phyloP scores from a whole-genome alignment of 2,797 vertebrate species.

The Spinus pinus region DNA sequence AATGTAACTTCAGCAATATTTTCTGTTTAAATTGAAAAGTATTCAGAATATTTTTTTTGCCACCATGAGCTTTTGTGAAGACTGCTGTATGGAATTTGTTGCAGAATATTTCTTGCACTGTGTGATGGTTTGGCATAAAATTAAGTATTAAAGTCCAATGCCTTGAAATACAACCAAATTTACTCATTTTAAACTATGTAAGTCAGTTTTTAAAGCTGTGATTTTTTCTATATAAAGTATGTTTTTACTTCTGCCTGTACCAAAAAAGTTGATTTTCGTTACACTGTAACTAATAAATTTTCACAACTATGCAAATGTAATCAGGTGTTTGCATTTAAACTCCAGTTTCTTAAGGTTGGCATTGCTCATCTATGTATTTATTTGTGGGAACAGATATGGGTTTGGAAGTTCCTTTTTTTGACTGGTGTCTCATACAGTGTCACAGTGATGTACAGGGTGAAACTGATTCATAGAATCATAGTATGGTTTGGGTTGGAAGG shows the following conservation, averaged over 20 bases:
- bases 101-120: conserved; percentile 43
- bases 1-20: conserved; percentile 15
- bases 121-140: conserved; percentile 43
- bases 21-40: conserved; percentile 47
- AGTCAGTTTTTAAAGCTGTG: conserved; percentile 63
- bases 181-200: conserved; percentile 57
- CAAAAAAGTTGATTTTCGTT: conserved; percentile 50
- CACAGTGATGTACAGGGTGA: not conserved
- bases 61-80: conserved; percentile 34
- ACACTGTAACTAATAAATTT: conserved; percentile 70
- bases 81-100: conserved; percentile 58
- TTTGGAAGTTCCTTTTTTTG: not conserved
- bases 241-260: conserved; percentile 65
- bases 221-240: conserved; percentile 47
- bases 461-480: not conserved
- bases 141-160: conserved; percentile 50
- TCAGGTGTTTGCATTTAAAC: conserved; percentile 4
- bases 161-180: conserved; percentile 50
- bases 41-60: conserved; percentile 22
- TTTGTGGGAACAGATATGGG: not conserved
- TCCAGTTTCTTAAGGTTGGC: not conserved
- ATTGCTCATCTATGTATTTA: not conserved
- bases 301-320: conserved; percentile 57
- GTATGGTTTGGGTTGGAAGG: not conserved
- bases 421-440: not conserved